phyloP scores from a whole-genome alignment of 35 echinoderm and acorn worm species.

The Apostichopus japonicus region DNA sequence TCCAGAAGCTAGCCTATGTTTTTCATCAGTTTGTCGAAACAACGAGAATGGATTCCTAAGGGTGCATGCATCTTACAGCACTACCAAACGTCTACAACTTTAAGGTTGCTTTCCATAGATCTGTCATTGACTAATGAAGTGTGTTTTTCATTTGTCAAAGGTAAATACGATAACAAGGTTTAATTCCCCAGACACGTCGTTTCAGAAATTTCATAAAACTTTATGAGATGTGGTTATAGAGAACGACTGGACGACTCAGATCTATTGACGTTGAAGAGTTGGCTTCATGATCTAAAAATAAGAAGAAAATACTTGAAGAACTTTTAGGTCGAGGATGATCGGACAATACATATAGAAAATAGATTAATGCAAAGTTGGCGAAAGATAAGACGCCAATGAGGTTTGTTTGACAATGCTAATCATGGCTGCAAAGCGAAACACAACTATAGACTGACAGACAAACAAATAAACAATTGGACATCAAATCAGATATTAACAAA shows the following conservation, averaged over 20 bases:
- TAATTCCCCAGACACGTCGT: not conserved
- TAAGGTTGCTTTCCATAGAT: not conserved
- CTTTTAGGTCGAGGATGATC: no score
- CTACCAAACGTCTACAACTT: not conserved
- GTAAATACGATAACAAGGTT: conserved; percentile 19
- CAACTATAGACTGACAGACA: no score
- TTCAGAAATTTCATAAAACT: not conserved
- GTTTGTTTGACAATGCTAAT: no score
- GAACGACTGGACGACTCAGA: not conserved
- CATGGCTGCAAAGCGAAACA: no score
- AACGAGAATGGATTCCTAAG: not conserved
- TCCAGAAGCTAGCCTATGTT: conserved; percentile 28
- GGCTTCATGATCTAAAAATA: no score
- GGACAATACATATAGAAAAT: no score
- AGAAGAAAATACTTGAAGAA: no score
- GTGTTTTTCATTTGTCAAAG: conserved; percentile 34
- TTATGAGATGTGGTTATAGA: not conserved
- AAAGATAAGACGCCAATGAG: no score
- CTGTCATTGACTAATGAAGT: conserved; percentile 6
- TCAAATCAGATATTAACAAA: no score
- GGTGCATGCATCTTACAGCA: not conserved
- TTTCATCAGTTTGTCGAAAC: conserved; percentile 27
- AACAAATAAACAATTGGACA: no score
- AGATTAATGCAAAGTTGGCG: no score
- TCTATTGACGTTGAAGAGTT: not conserved